A percentile compares a stretch with the other conserved stretches of the same genome.
phyloP scores from a whole-genome alignment of 2,797 vertebrate species.

The Percopsis omiscomaycus region DNA sequence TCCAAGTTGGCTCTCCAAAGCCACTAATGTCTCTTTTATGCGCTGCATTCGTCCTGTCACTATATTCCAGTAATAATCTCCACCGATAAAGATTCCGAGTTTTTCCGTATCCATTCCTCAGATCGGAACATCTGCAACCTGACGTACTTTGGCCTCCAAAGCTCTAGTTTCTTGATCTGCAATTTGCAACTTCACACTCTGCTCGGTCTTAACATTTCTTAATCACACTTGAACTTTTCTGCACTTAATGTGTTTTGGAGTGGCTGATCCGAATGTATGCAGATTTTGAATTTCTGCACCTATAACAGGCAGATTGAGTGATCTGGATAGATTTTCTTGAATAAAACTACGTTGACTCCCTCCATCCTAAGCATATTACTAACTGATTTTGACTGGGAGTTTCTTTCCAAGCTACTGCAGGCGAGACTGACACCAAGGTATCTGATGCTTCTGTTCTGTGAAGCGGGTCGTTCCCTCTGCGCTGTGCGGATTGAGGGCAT shows the following conservation, averaged over 20 bases:
- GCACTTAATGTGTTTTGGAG: slow-evolving; percentile 1
- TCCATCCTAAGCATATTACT: background rate
- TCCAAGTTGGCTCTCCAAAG: slow-evolving; percentile 15
- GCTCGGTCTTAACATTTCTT: background rate
- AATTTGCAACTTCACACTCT: slow-evolving; percentile 1
- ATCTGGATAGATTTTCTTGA: background rate
- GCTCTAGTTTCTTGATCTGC: background rate
- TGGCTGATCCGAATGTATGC: slow-evolving; percentile 25
- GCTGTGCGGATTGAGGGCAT: background rate
- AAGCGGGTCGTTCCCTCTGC: background rate
- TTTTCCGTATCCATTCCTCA: background rate
- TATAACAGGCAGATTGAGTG: slow-evolving; percentile 11
- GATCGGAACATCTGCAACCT: background rate
- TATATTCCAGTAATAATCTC: slow-evolving; percentile 5
- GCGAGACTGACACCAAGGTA: background rate
- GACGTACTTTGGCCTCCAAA: background rate
- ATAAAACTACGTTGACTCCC: slow-evolving; percentile 14
- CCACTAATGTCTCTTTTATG: background rate
- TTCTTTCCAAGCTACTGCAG: slow-evolving; percentile 1
- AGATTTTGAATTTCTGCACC: slow-evolving; percentile 21
- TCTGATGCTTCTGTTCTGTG: background rate
- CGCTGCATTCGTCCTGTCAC: background rate
- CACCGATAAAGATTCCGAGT: background rate
- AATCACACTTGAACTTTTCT: slow-evolving; percentile 1
- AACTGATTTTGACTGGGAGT: background rate